Base-by-base conservation (phyloP, 2,113 vertebrate genomes). In the mouse (Mus musculus) region DNA sequence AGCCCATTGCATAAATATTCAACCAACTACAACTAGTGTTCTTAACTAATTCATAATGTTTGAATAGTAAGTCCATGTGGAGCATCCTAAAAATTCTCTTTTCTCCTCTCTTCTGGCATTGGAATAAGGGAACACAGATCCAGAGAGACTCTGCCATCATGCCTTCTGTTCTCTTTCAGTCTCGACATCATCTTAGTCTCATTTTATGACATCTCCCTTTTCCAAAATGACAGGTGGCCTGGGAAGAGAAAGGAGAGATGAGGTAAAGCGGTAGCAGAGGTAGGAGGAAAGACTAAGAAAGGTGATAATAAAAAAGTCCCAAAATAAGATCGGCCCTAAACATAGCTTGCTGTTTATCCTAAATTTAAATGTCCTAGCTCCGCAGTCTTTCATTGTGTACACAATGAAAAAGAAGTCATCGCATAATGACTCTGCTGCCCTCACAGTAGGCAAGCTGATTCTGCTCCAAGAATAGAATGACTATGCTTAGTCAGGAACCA, bases 351-450 rank as follows among this genome's bases (percentile, higher is more conserved):
- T 95, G 89, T 96, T 92, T 95, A 94, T 52, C 90, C 90, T 92
- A 90, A 96, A 94, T 97, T 97, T 94, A 97, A 95, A 92, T 93
- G 65, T 67, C 77, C 63, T 96, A 85, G 85, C 93, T 96, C 96
- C 94, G 82, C 72, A 89, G 73, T 75, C 82, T 92, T 72, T 63
- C 59, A 63, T 30, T 87, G 76, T 90, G 39, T 69, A 85, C 63
- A 95, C 73, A 90, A 86, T 86, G 81, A 91, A 89, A 93, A 94
- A 67, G 85, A 94, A 98, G 71, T 16, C 49, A 91, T 72, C 72
- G 20, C 54, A 71, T 77, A 94, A 93, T 89, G 92, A 92, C 63
- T 59, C 26, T 8, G 71, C 85, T 91, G 54, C 93, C 28, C 71
- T 93, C 94, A 87, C 86, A 89, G 26, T 54, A 75, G 73, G 89